Conservation (phyloP, 2,797 vertebrate species). For the Oreochromis mossambicus region DNA sequence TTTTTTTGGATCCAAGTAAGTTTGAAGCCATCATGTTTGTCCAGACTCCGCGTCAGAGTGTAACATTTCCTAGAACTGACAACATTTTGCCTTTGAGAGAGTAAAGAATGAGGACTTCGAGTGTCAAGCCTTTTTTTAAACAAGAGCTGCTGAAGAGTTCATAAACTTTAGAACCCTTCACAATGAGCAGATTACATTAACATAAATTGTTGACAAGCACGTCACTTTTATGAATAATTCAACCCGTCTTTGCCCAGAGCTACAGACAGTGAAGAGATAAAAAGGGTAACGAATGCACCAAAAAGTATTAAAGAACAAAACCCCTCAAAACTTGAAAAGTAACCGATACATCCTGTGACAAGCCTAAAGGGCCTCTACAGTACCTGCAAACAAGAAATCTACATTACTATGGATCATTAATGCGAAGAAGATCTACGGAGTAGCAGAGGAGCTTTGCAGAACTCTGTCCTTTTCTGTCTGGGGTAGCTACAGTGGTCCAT, state of each 20-base stretch:
- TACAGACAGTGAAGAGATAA: neutral
- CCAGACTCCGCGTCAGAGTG: slow-evolving; percentile 37
- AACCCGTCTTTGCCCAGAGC: neutral
- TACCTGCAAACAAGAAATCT: neutral
- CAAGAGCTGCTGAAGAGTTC: neutral
- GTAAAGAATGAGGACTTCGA: neutral
- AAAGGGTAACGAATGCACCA: neutral
- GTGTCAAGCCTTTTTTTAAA: neutral
- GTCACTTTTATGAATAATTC: slow-evolving; percentile 25
- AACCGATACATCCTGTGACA: neutral
- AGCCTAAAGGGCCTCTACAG: neutral
- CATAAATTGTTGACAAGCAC: slow-evolving; percentile 18
- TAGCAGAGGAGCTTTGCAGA: slow-evolving; percentile 87
- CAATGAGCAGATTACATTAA: neutral
- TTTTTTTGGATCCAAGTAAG: slow-evolving; percentile 55
- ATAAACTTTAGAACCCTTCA: slow-evolving; percentile 5
- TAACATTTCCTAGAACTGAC: slow-evolving; percentile 33
- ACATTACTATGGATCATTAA: neutral
- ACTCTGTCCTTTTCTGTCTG: slow-evolving; percentile 84
- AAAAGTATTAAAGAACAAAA: neutral
- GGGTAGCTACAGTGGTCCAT: slow-evolving; percentile 79
- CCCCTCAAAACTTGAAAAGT: neutral
- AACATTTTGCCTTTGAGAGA: slow-evolving; percentile 4
- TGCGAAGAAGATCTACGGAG: slow-evolving; percentile 33
- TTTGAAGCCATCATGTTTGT: slow-evolving; percentile 63